These are phyloP conservation scores for Sternarchorhynchus goeldii DNA, from an alignment of 2,797 vertebrate genomes.

Conservation along the genomic window DNA sequence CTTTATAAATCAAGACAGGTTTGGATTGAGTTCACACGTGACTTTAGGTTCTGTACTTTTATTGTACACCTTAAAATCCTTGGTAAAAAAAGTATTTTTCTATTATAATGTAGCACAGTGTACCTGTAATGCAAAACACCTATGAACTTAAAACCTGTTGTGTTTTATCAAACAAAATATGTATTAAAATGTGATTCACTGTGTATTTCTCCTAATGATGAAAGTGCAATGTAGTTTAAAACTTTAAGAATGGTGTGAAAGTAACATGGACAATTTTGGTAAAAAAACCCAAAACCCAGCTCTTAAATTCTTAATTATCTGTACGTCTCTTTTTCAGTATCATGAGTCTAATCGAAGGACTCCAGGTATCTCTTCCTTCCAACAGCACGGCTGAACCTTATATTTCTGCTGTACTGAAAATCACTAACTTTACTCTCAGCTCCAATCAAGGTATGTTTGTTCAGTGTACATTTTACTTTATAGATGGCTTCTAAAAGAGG, in stretches of 20 bases:
- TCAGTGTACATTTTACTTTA: background rate
- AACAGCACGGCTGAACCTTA: slow-evolving; percentile 64
- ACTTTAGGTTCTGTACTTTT: background rate
- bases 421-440: slow-evolving; percentile 64
- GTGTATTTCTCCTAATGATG: too few relatives aligned
- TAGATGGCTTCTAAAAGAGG: too few relatives aligned
- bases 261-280: too few relatives aligned
- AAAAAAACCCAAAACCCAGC: background rate
- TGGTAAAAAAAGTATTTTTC: background rate
- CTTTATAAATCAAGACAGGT: background rate
- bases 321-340: slow-evolving; percentile 60
- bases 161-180: too few relatives aligned
- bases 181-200: too few relatives aligned
- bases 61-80: background rate
- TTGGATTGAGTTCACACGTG: background rate
- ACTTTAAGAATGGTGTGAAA: too few relatives aligned
- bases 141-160: background rate
- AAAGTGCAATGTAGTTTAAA: too few relatives aligned
- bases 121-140: too few relatives aligned
- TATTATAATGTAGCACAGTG: background rate
- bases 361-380: slow-evolving; percentile 63
- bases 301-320: background rate
- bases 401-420: slow-evolving; percentile 62
- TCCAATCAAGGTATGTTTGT: slow-evolving; percentile 67
- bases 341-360: slow-evolving; percentile 63